These are phyloP conservation scores for Microchrysa polita DNA, from an alignment of 2,888 invertebrate genomes.

Conservation along the genomic window DNA sequence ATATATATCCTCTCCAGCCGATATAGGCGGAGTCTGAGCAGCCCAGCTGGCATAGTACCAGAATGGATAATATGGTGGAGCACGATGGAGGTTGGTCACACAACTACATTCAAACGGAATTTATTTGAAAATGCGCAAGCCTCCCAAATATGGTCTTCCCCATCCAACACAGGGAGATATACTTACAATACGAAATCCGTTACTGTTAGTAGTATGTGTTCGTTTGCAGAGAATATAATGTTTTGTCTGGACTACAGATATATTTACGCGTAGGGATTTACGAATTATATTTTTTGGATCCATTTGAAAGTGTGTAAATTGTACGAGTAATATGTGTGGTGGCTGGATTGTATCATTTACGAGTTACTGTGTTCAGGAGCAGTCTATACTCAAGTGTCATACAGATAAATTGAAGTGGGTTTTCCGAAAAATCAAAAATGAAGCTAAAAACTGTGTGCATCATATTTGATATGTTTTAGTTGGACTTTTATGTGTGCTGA, in stretches of 20 bases:
- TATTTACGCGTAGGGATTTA: neutral
- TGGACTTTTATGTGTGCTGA: neutral
- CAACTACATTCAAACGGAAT: no score
- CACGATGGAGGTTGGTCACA: no score
- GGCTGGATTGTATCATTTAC: slow-evolving; percentile 38
- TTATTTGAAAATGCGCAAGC: no score
- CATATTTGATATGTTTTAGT: neutral
- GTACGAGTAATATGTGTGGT: slow-evolving; percentile 16
- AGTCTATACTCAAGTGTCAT: slow-evolving; percentile 29
- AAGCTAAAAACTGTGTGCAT: slow-evolving; percentile 32
- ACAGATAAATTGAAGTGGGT: slow-evolving; percentile 32
- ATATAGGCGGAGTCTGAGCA: slow-evolving; percentile 4
- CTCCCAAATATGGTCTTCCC: no score
- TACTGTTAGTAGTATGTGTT: slow-evolving; percentile 2
- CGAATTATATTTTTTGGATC: neutral
- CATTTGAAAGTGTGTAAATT: slow-evolving; percentile 24
- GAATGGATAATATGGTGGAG: no score
- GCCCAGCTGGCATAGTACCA: neutral
- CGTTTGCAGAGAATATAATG: slow-evolving; percentile 16
- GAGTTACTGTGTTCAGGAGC: slow-evolving; percentile 43
- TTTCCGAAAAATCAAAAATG: slow-evolving; percentile 25
- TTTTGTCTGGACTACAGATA: neutral
- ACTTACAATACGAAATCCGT: no score
- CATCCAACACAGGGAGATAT: no score
- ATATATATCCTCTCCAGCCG: neutral